Conservation (phyloP, 2,888 invertebrate genomes). For the Oeneis ivallda region DNA sequence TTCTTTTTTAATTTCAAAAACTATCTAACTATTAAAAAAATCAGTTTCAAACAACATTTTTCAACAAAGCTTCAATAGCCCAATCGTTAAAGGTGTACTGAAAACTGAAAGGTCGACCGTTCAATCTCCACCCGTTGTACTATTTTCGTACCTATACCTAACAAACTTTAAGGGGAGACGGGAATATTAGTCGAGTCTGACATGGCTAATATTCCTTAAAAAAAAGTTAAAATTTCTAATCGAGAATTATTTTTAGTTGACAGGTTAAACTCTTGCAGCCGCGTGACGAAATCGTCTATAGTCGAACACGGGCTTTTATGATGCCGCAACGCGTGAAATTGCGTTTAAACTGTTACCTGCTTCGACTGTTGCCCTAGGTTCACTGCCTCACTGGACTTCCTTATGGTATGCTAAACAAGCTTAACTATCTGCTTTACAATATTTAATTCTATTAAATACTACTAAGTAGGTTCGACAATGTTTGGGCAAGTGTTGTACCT, state of each 20-base stretch:
- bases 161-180: no score
- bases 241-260: constrained; percentile 29
- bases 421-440: constrained; percentile 3
- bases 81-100: no score
- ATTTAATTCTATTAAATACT: neutral
- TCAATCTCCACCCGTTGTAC: no score
- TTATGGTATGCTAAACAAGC: constrained; percentile 17
- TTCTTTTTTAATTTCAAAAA: no score
- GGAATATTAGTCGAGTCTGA: no score
- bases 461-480: neutral
- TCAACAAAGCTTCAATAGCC: no score
- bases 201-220: no score
- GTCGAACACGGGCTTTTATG: constrained; percentile 40
- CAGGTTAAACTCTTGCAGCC: constrained; percentile 17
- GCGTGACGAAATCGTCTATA: constrained; percentile 40
- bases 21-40: no score
- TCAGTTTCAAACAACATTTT: no score
- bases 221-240: neutral
- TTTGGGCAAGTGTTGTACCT: no score
- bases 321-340: constrained; percentile 45
- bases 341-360: constrained; percentile 36
- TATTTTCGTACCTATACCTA: no score
- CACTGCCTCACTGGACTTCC: constrained; percentile 23
- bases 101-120: no score
- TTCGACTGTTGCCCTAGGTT: constrained; percentile 16